Evolutionary conservation across 2,888 invertebrate genomes (phyloP).

Genomic region (Ormyrus labotus): DNA sequence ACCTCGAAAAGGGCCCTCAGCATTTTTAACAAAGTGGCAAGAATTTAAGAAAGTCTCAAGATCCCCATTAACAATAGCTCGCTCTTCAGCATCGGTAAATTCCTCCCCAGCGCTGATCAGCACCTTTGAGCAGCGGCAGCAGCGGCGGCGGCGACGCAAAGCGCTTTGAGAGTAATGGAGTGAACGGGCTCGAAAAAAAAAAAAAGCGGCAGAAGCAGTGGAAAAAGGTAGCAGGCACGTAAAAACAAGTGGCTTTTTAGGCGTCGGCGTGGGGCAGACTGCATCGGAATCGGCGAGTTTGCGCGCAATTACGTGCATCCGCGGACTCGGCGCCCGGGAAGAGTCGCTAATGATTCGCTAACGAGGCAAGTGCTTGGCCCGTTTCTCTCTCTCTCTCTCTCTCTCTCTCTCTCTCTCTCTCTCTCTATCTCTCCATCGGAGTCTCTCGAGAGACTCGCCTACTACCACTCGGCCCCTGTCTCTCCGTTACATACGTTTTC

Average conservation of each 20-base stretch:
- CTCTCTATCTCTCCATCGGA: constrained; percentile 23
- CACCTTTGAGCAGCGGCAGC: neutral
- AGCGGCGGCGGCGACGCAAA: no score
- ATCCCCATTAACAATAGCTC: no score
- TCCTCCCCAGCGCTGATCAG: no score
- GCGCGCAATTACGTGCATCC: constrained; percentile 44
- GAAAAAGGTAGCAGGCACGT: neutral
- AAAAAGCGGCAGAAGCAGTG: neutral
- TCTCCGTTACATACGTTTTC: neutral
- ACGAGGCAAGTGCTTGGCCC: constrained; percentile 69
- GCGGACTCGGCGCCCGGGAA: constrained; percentile 46
- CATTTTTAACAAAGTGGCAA: no score
- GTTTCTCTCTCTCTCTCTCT: constrained; percentile 19
- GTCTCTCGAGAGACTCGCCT: constrained; percentile 24
- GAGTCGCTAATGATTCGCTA: constrained; percentile 71
- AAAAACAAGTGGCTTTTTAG: constrained; percentile 41
- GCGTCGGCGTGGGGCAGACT: neutral
- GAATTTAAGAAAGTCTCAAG: no score
- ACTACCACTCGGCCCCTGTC: neutral
- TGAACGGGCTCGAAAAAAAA: neutral
- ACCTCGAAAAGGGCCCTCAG: no score
- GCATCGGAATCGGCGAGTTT: constrained; percentile 46
- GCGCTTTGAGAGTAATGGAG: neutral
- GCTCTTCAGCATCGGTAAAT: no score
- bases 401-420: constrained; percentile 19